Evolutionary conservation across 2,888 invertebrate genomes (phyloP).

Genomic region (Choreutis nemorana): DNA sequence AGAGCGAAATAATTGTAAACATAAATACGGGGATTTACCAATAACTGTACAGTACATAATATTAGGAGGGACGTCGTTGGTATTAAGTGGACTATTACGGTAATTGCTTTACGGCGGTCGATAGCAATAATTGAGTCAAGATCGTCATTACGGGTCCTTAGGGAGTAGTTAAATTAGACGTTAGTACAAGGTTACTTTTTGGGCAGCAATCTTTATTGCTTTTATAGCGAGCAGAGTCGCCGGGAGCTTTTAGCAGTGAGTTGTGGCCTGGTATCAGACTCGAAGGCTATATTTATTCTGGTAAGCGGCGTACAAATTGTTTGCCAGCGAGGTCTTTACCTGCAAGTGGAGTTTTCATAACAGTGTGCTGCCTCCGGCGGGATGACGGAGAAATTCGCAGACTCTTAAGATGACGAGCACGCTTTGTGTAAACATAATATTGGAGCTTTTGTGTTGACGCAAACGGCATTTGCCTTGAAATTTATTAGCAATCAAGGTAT

Average conservation of each 20-base stretch:
- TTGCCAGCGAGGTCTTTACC: constrained; percentile 47
- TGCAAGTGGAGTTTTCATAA: constrained; percentile 53
- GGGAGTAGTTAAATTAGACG: constrained; percentile 12
- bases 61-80: constrained; percentile 39
- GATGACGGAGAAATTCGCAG: constrained; percentile 40
- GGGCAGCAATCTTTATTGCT: neutral
- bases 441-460: too few relatives aligned
- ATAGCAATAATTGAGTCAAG: constrained; percentile 31
- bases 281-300: constrained; percentile 54
- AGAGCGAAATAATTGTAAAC: constrained; percentile 53
- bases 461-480: constrained; percentile 14
- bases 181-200: constrained; percentile 3
- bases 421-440: constrained; percentile 39
- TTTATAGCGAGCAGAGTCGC: constrained; percentile 18
- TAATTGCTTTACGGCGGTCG: constrained; percentile 44
- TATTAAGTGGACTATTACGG: constrained; percentile 46
- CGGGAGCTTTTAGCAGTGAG: too few relatives aligned
- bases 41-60: constrained; percentile 46
- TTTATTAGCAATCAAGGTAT: too few relatives aligned
- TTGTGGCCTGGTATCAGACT: too few relatives aligned
- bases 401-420: constrained; percentile 45
- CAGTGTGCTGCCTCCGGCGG: constrained; percentile 41
- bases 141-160: constrained; percentile 29
- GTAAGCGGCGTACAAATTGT: constrained; percentile 58
- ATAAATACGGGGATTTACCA: constrained; percentile 43